These are phyloP conservation scores for Lagopus muta DNA, from an alignment of 2,113 vertebrate species.

Conservation along the genomic window DNA sequence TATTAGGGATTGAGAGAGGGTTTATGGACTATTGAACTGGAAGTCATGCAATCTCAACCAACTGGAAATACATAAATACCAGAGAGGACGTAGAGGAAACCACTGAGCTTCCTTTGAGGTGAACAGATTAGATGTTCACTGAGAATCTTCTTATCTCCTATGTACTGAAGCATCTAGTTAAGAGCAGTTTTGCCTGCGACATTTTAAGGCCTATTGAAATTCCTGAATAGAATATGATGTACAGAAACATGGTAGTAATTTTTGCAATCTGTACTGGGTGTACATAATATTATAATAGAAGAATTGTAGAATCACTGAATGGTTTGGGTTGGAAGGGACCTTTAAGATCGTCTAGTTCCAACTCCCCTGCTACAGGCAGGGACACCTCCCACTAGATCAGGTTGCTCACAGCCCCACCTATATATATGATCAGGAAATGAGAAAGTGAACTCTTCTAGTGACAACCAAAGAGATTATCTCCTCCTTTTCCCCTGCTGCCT, in stretches of 20 bases:
- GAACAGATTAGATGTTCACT: neutral
- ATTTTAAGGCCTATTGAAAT: neutral
- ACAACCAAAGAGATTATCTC: neutral
- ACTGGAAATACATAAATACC: neutral
- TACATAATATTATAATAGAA: neutral
- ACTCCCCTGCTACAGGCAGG: no score
- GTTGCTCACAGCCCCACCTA: no score
- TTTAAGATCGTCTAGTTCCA: no score
- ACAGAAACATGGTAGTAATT: neutral
- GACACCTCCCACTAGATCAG: no score
- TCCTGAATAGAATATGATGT: neutral
- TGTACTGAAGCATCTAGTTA: neutral
- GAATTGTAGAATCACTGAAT: no score
- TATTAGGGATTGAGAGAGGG: neutral
- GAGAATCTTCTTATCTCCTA: neutral
- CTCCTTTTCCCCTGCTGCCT: neutral
- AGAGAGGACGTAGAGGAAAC: neutral
- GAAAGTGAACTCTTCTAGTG: neutral
- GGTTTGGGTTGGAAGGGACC: no score
- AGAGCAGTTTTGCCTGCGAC: neutral
- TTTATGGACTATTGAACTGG: neutral
- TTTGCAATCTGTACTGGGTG: neutral
- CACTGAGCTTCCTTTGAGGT: neutral
- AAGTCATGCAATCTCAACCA: neutral
- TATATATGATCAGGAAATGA: fast-evolving